A percentile compares a stretch with the other conserved stretches of the same genome.
Evolutionary conservation across 2,113 vertebrate species (phyloP).

Genomic region (Lagenorhynchus albirostris): DNA sequence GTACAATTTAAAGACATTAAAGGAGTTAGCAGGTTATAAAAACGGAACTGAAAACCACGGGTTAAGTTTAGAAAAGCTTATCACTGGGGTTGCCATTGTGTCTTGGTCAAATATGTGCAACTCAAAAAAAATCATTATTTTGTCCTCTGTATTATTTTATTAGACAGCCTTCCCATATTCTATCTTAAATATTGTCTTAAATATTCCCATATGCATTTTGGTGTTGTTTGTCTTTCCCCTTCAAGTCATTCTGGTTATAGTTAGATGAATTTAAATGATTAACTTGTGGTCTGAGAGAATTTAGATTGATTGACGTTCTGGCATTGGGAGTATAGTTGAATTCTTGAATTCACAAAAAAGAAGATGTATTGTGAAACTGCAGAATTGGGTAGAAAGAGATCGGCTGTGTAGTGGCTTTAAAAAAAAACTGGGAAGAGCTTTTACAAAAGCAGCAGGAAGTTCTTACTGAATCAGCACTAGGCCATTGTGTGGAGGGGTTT

Average conservation of each 20-base stretch:
- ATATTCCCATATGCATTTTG: neutral
- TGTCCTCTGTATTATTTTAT: neutral
- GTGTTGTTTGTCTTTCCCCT: neutral
- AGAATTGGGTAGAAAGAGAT: slow-evolving; percentile 50
- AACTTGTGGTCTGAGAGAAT: neutral
- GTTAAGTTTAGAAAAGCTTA: slow-evolving; percentile 10
- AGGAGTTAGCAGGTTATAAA: neutral
- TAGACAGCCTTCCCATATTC: neutral
- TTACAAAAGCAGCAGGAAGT: slow-evolving; percentile 73
- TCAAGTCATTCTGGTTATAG: neutral
- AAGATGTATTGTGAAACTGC: slow-evolving; percentile 56
- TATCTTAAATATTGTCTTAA: neutral
- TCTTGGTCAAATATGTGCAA: neutral
- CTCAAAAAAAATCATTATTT: neutral
- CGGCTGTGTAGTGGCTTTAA: slow-evolving; percentile 42
- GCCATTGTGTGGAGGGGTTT: slow-evolving; percentile 58
- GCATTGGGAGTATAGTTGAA: neutral
- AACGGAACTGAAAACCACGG: neutral
- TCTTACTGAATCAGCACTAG: slow-evolving; percentile 62
- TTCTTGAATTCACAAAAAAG: slow-evolving; percentile 28
- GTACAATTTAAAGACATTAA: neutral
- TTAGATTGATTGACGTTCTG: slow-evolving; percentile 48
- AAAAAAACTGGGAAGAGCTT: slow-evolving; percentile 58
- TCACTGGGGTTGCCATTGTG: neutral
- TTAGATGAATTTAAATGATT: slow-evolving; percentile 44